Evolutionary conservation across 2,797 vertebrate genomes (phyloP).

Genomic region (Discoglossus pictus): DNA sequence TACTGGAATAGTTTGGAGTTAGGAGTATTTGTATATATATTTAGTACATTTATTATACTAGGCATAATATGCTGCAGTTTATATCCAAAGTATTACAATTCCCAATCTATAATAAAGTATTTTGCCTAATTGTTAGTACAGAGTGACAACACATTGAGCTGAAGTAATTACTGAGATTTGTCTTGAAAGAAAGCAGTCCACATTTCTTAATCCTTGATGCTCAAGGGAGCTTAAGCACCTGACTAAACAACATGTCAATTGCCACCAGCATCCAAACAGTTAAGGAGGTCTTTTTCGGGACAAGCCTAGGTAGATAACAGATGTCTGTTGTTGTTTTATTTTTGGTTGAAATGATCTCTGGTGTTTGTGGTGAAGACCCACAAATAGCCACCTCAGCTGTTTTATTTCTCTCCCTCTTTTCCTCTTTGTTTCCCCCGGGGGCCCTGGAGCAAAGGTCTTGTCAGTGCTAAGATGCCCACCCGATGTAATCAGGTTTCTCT

Average conservation of each 20-base stretch:
- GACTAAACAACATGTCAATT: background rate
- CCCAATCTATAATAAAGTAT: conserved; percentile 17
- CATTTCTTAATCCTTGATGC: conserved; percentile 2
- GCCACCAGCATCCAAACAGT: conserved; percentile 3
- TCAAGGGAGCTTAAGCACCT: background rate
- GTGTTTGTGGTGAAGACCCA: conserved; percentile 65
- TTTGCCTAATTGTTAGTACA: conserved; percentile 32
- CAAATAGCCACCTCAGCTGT: conserved; percentile 75
- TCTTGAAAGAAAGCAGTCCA: conserved; percentile 23
- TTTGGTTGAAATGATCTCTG: conserved; percentile 55
- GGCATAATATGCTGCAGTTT: no score
- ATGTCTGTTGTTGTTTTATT: conserved; percentile 44
- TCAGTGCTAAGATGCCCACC: conserved; percentile 68
- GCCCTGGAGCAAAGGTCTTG: conserved; percentile 67
- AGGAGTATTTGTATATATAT: no score
- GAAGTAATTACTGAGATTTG: conserved; percentile 34
- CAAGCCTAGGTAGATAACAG: conserved; percentile 21
- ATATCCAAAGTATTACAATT: no score
- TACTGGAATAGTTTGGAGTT: no score
- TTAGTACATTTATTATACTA: no score
- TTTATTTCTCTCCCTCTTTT: conserved; percentile 65
- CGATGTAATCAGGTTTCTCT: conserved; percentile 59
- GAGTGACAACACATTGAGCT: no score
- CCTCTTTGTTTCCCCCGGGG: conserved; percentile 68
- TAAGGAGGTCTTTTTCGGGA: conserved; percentile 5